Evolutionary conservation across 2,888 invertebrate species (phyloP).

Genomic region (Pantelozetes paolii): DNA sequence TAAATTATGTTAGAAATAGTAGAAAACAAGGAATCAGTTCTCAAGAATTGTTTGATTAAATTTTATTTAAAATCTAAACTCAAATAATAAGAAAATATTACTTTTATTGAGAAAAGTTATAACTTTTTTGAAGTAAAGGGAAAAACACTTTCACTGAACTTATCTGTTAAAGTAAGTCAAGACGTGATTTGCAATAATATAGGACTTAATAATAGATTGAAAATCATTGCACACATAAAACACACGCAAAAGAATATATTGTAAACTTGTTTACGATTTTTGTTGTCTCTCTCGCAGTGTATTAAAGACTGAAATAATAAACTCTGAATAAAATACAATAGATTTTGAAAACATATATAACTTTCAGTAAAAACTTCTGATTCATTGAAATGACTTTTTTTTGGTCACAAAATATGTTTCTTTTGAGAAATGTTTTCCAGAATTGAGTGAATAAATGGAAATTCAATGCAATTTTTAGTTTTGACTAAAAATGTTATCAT

Average conservation of each 20-base stretch:
- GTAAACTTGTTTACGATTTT: not conserved
- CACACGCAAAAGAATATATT: not conserved
- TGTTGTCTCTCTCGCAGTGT: too few species aligned
- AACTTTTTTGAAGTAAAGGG: not conserved
- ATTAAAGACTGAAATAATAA: not conserved
- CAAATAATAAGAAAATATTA: not conserved
- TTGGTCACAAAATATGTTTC: not conserved
- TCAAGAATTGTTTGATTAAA: not conserved
- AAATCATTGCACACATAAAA: not conserved
- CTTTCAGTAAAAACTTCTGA: not conserved
- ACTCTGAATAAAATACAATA: too few species aligned
- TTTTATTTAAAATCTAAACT: not conserved
- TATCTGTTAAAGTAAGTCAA: not conserved
- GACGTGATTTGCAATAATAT: conserved; percentile 6
- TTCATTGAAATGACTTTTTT: not conserved
- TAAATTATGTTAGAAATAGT: too few species aligned
- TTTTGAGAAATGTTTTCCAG: not conserved
- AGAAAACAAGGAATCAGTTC: not conserved
- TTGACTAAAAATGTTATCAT: too few species aligned
- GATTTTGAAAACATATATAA: not conserved
- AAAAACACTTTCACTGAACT: not conserved
- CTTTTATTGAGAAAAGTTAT: not conserved
- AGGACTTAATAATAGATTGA: not conserved
- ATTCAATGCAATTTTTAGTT: too few species aligned
- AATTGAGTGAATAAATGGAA: not conserved